Conservation (phyloP, 2,888 invertebrate genomes). For the Podotricha telesiphe region DNA sequence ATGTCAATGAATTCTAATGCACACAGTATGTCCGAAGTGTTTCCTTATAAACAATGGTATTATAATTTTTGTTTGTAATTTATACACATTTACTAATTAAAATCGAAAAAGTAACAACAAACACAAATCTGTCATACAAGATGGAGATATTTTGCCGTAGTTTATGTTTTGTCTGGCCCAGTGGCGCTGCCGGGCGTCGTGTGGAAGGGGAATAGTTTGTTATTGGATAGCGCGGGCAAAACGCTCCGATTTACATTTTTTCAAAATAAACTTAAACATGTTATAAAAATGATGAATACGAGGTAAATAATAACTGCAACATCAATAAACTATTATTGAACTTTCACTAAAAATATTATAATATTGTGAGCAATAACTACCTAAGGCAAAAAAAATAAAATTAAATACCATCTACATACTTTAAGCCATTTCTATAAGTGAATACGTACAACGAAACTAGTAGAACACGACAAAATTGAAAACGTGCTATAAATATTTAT, state of each 20-base stretch:
- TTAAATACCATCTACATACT: background rate
- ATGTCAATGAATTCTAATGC: constrained; percentile 53
- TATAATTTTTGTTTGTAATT: constrained; percentile 63
- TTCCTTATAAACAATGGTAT: constrained; percentile 55
- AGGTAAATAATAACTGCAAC: background rate
- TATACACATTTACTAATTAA: constrained; percentile 67
- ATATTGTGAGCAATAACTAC: background rate
- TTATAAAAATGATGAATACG: background rate
- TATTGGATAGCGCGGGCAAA: constrained; percentile 59
- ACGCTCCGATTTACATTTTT: constrained; percentile 59
- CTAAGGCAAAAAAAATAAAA: background rate
- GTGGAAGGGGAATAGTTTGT: constrained; percentile 60
- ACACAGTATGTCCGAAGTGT: constrained; percentile 48
- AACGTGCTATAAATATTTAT: constrained; percentile 40
- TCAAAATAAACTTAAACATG: constrained; percentile 4
- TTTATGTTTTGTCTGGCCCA: constrained; percentile 74
- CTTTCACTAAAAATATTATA: background rate
- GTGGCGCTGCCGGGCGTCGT: constrained; percentile 72
- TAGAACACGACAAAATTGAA: constrained; percentile 56
- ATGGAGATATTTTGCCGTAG: constrained; percentile 85
- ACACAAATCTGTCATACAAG: constrained; percentile 86
- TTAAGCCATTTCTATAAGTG: background rate
- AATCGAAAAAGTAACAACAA: constrained; percentile 80
- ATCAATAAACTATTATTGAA: background rate
- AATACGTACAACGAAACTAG: constrained; percentile 56